Percentiles rank a stretch among this genome's conserved stretches.
phyloP scores from a whole-genome alignment of 2,888 invertebrate species.

The Cryptocheilus praepositus region DNA sequence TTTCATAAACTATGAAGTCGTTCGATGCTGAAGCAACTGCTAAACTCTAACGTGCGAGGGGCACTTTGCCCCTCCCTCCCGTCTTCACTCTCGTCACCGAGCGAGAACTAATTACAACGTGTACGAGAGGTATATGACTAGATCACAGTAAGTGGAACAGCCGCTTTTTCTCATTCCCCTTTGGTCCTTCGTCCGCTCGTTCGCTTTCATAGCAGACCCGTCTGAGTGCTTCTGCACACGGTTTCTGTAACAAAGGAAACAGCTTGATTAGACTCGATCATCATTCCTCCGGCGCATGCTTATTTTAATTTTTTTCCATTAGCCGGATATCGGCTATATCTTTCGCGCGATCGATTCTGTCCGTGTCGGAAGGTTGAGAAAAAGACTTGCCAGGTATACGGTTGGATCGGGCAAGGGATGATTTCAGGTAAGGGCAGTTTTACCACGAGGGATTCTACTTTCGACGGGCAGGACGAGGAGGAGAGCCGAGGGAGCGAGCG shows the following conservation, averaged over 20 bases:
- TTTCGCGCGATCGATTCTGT: neutral
- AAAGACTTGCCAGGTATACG: slow-evolving; percentile 51
- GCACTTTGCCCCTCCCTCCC: slow-evolving; percentile 3
- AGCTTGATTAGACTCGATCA: too few species aligned
- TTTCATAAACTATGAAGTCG: too few species aligned
- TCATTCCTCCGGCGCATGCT: too few species aligned
- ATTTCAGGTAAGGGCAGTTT: slow-evolving; percentile 73
- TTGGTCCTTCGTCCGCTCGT: slow-evolving; percentile 18
- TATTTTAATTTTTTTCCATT: neutral
- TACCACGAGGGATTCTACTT: slow-evolving; percentile 51
- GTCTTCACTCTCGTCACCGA: slow-evolving; percentile 11
- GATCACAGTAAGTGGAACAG: slow-evolving; percentile 68
- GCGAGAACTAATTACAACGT: slow-evolving; percentile 29
- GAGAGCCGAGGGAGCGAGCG: slow-evolving; percentile 11
- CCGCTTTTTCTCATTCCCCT: slow-evolving; percentile 49
- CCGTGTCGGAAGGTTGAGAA: slow-evolving; percentile 9
- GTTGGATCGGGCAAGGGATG: slow-evolving; percentile 62
- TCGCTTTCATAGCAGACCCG: neutral
- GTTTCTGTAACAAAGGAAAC: slow-evolving; percentile 60
- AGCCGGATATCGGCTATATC: neutral
- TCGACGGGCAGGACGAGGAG: slow-evolving; percentile 4
- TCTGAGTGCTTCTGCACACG: neutral
- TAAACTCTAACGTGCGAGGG: slow-evolving; percentile 24
- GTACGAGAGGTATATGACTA: slow-evolving; percentile 66
- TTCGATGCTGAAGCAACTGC: neutral